Evolutionary conservation across 2,113 vertebrate species (phyloP).

Genomic region (Chamaetylas fuelleborni): DNA sequence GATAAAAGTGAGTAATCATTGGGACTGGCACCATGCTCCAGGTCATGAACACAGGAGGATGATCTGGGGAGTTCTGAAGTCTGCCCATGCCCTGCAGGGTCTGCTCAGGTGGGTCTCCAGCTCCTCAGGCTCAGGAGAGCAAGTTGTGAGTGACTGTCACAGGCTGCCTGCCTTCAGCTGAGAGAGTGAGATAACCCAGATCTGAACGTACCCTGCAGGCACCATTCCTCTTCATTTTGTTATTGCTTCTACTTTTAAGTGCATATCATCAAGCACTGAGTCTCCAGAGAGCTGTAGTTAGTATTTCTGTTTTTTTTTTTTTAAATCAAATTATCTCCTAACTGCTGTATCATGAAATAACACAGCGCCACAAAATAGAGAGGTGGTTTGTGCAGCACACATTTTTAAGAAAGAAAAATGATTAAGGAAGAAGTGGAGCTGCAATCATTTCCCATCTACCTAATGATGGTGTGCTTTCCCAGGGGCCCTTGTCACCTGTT

Average conservation of each 20-base stretch:
- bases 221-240: background rate
- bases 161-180: background rate
- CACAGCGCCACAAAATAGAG: background rate
- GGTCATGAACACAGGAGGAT: background rate
- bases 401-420: background rate
- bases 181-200: background rate
- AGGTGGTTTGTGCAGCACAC: background rate
- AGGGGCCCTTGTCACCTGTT: constrained; percentile 10
- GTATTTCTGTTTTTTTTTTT: constrained; percentile 6
- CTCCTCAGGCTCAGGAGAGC: background rate
- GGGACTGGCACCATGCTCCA: background rate
- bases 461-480: background rate
- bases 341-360: constrained; percentile 1
- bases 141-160: background rate
- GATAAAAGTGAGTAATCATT: background rate
- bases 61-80: background rate
- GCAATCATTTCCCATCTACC: background rate
- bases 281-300: constrained; percentile 45
- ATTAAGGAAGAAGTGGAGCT: background rate
- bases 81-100: background rate
- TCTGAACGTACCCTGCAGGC: background rate
- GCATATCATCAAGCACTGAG: background rate
- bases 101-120: background rate
- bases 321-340: constrained; percentile 24
- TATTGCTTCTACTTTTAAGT: constrained; percentile 32